Percentiles rank a stretch among this genome's conserved stretches.
These are phyloP conservation scores for Odocoileus virginianus DNA, from an alignment of 2,113 vertebrate species.

Conservation along the genomic window DNA sequence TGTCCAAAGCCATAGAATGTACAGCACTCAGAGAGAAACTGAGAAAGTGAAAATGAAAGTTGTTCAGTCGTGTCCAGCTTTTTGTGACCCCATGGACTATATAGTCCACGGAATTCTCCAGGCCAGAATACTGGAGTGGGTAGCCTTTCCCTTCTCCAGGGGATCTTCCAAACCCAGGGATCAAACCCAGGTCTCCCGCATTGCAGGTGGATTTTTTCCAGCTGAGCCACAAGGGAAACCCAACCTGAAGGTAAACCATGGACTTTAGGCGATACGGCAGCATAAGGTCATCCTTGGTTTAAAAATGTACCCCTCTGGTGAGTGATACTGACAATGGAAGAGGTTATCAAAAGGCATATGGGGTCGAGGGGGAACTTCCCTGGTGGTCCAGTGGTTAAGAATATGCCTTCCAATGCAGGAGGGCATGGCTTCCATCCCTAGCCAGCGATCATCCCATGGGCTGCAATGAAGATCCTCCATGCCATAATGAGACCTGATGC, in stretches of 20 bases:
- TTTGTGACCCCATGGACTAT: neutral
- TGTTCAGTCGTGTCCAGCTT: accelerated
- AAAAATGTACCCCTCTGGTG: neutral
- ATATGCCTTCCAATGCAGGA: neutral
- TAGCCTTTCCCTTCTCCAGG: neutral
- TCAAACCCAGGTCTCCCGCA: neutral
- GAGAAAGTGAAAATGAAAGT: neutral
- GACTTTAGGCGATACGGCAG: neutral
- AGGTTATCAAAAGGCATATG: neutral
- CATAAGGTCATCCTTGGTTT: neutral
- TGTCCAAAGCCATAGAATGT: neutral
- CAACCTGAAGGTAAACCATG: neutral
- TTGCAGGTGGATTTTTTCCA: neutral
- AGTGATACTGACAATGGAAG: neutral
- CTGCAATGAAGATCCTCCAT: neutral
- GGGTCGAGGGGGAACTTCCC: accelerated
- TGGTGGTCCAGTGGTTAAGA: neutral
- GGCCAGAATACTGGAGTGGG: neutral
- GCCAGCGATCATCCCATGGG: neutral
- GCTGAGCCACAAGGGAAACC: neutral
- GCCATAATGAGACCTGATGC: neutral
- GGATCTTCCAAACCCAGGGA: neutral
- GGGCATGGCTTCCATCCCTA: neutral
- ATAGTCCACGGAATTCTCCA: neutral
- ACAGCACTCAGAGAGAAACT: neutral